Percentiles rank a stretch among this genome's conserved stretches.
These are phyloP conservation scores for Hippocampus zosterae DNA, from an alignment of 2,113 vertebrate genomes.

Conservation along the genomic window DNA sequence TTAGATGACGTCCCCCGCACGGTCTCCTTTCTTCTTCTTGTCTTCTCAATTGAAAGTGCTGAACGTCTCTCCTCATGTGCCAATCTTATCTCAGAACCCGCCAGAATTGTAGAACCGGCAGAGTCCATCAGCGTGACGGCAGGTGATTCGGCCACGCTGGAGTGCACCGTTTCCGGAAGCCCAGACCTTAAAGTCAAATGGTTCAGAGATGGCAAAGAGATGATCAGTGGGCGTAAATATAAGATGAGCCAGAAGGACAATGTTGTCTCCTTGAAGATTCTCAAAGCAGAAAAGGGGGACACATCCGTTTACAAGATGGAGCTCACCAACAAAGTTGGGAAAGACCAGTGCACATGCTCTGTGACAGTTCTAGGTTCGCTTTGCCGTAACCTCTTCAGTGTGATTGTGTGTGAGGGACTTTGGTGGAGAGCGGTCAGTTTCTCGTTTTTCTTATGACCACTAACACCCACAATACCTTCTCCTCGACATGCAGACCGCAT, in stretches of 20 bases:
- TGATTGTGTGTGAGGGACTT: neutral
- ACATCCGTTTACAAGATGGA: slow-evolving; percentile 91
- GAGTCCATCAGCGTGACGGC: slow-evolving; percentile 92
- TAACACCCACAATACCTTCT: slow-evolving; percentile 48
- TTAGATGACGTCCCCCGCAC: slow-evolving; percentile 67
- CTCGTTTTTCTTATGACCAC: neutral
- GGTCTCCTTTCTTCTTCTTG: neutral
- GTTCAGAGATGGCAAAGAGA: slow-evolving; percentile 88
- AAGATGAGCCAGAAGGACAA: slow-evolving; percentile 92
- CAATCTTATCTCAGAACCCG: slow-evolving; percentile 89
- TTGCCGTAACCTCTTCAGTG: slow-evolving; percentile 2
- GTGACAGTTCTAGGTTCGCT: slow-evolving; percentile 90
- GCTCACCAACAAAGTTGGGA: slow-evolving; percentile 91
- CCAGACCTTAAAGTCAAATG: slow-evolving; percentile 95
- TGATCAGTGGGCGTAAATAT: slow-evolving; percentile 89
- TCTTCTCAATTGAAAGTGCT: slow-evolving; percentile 10
- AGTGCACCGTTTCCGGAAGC: slow-evolving; percentile 88
- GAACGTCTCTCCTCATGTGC: slow-evolving; percentile 66
- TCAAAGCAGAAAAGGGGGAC: slow-evolving; percentile 83
- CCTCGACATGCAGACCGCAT: slow-evolving; percentile 85
- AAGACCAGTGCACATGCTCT: slow-evolving; percentile 85
- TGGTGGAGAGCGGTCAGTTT: neutral
- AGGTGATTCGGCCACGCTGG: slow-evolving; percentile 87
- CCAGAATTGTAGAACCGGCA: slow-evolving; percentile 86
- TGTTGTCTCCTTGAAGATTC: slow-evolving; percentile 86